Evolutionary conservation across 2,113 vertebrate genomes (phyloP).

Genomic region (Pangasianodon gigas): DNA sequence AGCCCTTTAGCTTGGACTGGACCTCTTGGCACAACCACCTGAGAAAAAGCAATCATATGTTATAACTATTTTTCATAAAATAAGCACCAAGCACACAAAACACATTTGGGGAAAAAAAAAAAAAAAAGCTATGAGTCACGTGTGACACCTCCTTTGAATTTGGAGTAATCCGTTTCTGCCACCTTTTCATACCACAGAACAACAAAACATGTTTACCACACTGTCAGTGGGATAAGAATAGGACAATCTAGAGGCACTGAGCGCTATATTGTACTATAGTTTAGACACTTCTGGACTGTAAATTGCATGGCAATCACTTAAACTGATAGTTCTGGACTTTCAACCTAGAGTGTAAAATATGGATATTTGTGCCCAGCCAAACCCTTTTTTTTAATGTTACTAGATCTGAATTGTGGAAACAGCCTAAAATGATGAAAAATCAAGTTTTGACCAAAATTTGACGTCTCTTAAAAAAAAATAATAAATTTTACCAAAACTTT

Average conservation of each 20-base stretch:
- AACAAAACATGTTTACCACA: slow-evolving; percentile 43
- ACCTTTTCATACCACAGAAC: slow-evolving; percentile 61
- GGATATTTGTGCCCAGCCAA: background rate
- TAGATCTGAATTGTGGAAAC: background rate
- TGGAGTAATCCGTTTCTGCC: slow-evolving; percentile 47
- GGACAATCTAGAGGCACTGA: slow-evolving; percentile 1
- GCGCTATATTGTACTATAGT: slow-evolving; percentile 15
- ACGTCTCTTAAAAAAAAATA: background rate
- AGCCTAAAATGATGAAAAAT: background rate
- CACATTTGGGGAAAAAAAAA: background rate
- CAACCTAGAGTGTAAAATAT: background rate
- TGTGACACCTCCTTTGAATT: background rate
- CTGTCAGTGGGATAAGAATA: slow-evolving; percentile 41
- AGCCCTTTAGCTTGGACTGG: slow-evolving; percentile 95
- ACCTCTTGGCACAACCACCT: slow-evolving; percentile 94
- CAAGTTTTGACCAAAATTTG: no score
- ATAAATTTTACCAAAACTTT: background rate
- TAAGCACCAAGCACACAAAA: background rate
- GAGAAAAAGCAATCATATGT: slow-evolving; percentile 38
- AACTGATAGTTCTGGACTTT: background rate
- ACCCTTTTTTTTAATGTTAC: background rate
- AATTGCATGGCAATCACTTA: slow-evolving; percentile 1
- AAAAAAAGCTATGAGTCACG: background rate
- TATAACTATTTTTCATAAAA: background rate
- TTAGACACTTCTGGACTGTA: slow-evolving; percentile 20